phyloP scores from a whole-genome alignment of 2,113 vertebrate species.

The Pongo abelii region DNA sequence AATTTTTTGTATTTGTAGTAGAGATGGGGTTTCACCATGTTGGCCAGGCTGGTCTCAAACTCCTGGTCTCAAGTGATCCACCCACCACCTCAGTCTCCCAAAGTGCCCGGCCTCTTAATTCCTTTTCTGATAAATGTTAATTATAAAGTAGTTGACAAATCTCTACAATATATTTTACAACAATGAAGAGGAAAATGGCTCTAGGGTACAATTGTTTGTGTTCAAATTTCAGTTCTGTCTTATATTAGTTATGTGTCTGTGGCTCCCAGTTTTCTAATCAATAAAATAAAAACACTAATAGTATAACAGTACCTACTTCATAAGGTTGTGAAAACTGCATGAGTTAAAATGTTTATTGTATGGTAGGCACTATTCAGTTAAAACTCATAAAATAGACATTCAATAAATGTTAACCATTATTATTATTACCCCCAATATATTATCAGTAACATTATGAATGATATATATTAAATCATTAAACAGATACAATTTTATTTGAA shows the following conservation, averaged over 20 bases:
- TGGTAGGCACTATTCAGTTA: too few relatives aligned
- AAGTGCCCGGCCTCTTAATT: not conserved
- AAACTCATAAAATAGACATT: not conserved
- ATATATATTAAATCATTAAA: not conserved
- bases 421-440: not conserved
- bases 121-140: conserved; percentile 28
- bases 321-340: not conserved
- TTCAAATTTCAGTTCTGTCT: conserved; percentile 5
- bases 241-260: not conserved
- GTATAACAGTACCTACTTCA: not conserved
- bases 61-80: too few relatives aligned
- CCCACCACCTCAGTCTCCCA: too few relatives aligned
- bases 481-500: not conserved
- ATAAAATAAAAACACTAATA: conserved; percentile 10
- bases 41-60: too few relatives aligned
- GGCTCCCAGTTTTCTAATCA: not conserved
- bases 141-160: not conserved
- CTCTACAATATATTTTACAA: not conserved
- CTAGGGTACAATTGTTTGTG: not conserved
- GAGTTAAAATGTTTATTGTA: too few relatives aligned
- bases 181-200: not conserved
- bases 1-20: too few relatives aligned
- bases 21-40: too few relatives aligned
- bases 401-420: not conserved
- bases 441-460: not conserved